Conservation (phyloP, 2,888 invertebrate species). For the Epinotia demarniana region DNA sequence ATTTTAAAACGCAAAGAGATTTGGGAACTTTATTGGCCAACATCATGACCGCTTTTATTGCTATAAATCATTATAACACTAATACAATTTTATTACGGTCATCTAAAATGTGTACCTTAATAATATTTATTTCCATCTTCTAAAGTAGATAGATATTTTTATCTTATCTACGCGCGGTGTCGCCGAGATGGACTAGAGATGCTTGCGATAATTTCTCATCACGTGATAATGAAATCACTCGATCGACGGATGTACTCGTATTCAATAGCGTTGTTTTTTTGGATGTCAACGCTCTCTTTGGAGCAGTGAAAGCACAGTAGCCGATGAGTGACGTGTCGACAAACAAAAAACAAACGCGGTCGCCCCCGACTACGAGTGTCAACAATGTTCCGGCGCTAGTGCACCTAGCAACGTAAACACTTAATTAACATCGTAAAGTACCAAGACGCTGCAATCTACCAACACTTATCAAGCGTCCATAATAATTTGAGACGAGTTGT, state of each 20-base stretch:
- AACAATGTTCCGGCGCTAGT: constrained; percentile 57
- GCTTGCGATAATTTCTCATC: constrained; percentile 47
- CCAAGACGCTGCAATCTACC: constrained; percentile 80
- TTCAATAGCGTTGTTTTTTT: constrained; percentile 50
- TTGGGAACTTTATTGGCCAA: constrained; percentile 77
- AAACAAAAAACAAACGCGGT: constrained; percentile 59
- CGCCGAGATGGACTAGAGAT: constrained; percentile 58
- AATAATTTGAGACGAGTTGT: constrained; percentile 86
- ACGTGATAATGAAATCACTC: constrained; percentile 45
- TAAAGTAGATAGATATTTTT: constrained; percentile 49
- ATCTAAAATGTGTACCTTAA: constrained; percentile 67
- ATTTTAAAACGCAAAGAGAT: constrained; percentile 78
- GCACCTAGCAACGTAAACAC: constrained; percentile 72
- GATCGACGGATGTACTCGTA: constrained; percentile 50
- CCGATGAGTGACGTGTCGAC: constrained; percentile 63
- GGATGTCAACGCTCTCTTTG: constrained; percentile 60
- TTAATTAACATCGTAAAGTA: constrained; percentile 83
- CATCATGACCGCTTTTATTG: constrained; percentile 80
- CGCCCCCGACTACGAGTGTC: constrained; percentile 59
- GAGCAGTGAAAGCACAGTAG: constrained; percentile 63
- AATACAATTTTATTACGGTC: constrained; percentile 76
- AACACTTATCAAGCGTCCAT: constrained; percentile 85
- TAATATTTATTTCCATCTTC: constrained; percentile 66
- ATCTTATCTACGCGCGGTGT: constrained; percentile 66
- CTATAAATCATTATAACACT: constrained; percentile 78